Conservation (phyloP, 2,888 invertebrate genomes). For the Sphaerophoria rueppellii region DNA sequence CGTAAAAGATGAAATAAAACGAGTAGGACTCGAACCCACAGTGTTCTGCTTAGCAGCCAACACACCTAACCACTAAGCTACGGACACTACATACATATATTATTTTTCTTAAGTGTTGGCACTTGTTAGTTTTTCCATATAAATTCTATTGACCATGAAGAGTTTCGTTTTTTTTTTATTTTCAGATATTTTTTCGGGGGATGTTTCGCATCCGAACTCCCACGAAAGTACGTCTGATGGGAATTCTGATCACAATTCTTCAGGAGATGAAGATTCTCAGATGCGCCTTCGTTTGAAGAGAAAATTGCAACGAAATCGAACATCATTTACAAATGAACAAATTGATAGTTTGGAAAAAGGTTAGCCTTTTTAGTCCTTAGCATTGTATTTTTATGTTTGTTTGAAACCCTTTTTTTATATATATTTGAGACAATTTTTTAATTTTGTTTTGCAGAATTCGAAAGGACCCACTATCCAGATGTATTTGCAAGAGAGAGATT, state of each 20-base stretch:
- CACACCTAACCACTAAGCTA: too few relatives aligned
- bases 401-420: neutral
- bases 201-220: slow-evolving; percentile 84
- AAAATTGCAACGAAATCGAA: slow-evolving; percentile 98
- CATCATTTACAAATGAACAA: slow-evolving; percentile 99
- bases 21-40: too few relatives aligned
- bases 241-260: slow-evolving; percentile 95
- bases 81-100: too few relatives aligned
- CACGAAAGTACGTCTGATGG: slow-evolving; percentile 92
- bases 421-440: slow-evolving; percentile 63
- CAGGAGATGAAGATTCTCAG: slow-evolving; percentile 95
- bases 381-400: neutral
- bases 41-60: too few relatives aligned
- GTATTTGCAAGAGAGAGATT: slow-evolving; percentile 97
- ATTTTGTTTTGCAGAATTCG: slow-evolving; percentile 89
- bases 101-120: neutral
- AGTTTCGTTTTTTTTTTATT: neutral
- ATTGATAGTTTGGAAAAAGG: slow-evolving; percentile 99
- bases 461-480: slow-evolving; percentile 98
- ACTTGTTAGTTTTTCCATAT: neutral
- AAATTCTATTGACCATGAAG: neutral
- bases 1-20: too few relatives aligned
- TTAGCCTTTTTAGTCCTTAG: slow-evolving; percentile 81
- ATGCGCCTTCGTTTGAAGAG: slow-evolving; percentile 96
- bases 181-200: slow-evolving; percentile 85